phyloP scores from a whole-genome alignment of 2,113 vertebrate genomes.

The Eclectus roratus region DNA sequence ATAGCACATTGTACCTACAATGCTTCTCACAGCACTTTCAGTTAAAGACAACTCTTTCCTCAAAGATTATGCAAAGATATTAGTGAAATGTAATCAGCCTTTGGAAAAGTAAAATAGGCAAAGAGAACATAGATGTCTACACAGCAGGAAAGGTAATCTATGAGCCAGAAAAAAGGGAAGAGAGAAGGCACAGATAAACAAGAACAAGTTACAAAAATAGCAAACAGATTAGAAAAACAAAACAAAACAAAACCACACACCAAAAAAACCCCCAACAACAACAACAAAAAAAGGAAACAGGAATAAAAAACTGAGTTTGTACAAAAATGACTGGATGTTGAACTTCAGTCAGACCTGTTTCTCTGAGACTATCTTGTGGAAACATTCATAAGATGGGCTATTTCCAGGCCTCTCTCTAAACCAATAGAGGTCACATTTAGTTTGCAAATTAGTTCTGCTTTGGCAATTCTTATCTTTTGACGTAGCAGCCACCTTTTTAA shows the following conservation, averaged over 20 bases:
- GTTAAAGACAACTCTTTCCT: neutral
- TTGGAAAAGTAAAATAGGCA: neutral
- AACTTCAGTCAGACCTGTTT: neutral
- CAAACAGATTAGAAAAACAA: neutral
- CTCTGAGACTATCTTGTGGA: neutral
- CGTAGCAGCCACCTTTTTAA: neutral
- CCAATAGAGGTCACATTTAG: neutral
- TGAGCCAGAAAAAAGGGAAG: neutral
- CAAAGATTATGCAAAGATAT: neutral
- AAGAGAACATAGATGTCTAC: neutral
- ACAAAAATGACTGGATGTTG: neutral
- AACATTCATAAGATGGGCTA: neutral
- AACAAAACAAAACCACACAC: neutral
- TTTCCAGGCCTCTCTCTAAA: conserved; percentile 7
- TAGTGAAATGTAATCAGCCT: neutral
- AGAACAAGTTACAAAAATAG: neutral
- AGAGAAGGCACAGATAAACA: neutral
- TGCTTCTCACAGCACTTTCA: neutral
- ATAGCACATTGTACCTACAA: neutral
- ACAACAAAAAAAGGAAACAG: neutral
- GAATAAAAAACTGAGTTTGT: neutral
- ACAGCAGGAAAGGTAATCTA: neutral
- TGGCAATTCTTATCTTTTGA: neutral
- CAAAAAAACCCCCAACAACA: neutral
- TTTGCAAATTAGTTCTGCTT: neutral